phyloP scores from a whole-genome alignment of 2,113 vertebrate genomes.

The Hipposideros armiger region DNA sequence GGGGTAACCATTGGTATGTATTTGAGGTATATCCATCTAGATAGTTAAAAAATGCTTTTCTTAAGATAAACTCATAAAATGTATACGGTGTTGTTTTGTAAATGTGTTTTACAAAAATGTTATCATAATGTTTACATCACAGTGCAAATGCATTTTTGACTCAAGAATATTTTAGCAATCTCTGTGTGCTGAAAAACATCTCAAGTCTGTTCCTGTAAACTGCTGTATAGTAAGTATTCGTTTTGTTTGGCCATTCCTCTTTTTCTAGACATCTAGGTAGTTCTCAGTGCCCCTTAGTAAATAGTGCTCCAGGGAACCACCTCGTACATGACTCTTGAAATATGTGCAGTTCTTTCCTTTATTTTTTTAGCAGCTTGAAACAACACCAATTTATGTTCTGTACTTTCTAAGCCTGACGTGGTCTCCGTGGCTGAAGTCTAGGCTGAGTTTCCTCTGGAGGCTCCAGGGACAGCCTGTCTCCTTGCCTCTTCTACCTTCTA shows the following conservation, averaged over 20 bases:
- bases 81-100: not conserved
- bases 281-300: not conserved
- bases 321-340: not conserved
- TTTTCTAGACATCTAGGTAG: not conserved
- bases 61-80: conserved; percentile 7
- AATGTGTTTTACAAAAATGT: not conserved
- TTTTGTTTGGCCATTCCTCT: not conserved
- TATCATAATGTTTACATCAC: not conserved
- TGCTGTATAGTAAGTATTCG: not conserved
- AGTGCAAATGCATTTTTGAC: not conserved
- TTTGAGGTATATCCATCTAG: not conserved
- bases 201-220: not conserved
- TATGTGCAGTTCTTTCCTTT: not conserved
- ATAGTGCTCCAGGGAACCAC: not conserved
- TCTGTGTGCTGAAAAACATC: not conserved
- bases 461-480: no score
- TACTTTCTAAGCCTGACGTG: no score
- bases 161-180: not conserved
- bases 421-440: no score
- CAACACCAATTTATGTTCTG: no score
- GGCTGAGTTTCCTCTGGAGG: no score
- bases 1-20: not conserved
- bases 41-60: not conserved
- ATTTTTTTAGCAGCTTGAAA: no score
- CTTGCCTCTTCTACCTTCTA: no score